Conservation (phyloP, 2,888 invertebrate genomes). For the Scaptomyza tumidula region DNA sequence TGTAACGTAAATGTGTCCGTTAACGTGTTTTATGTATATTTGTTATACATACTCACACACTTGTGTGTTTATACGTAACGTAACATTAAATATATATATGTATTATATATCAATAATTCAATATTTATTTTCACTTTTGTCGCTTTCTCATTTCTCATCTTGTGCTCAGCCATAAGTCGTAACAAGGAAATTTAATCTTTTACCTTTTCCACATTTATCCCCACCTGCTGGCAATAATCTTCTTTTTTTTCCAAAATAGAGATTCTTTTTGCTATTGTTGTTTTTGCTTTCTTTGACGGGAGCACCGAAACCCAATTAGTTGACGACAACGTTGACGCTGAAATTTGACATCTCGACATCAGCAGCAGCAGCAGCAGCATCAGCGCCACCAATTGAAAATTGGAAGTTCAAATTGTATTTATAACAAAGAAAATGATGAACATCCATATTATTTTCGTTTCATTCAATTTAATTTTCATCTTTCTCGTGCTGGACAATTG, state of each 20-base stretch:
- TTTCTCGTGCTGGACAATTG: constrained; percentile 39
- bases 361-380: constrained; percentile 13
- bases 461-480: constrained; percentile 4
- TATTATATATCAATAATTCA: constrained; percentile 77
- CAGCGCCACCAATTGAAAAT: constrained; percentile 61
- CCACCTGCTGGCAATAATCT: constrained; percentile 50
- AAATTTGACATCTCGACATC: constrained; percentile 61
- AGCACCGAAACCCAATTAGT: constrained; percentile 73
- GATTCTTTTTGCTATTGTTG: constrained; percentile 5
- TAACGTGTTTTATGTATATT: too few relatives aligned
- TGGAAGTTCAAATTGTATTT: constrained; percentile 68
- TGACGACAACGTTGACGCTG: constrained; percentile 58
- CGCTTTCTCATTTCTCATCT: constrained; percentile 55
- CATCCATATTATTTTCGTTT: constrained; percentile 27
- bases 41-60: neutral
- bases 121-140: constrained; percentile 72
- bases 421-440: constrained; percentile 43
- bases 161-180: constrained; percentile 52
- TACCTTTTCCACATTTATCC: constrained; percentile 44
- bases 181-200: constrained; percentile 79
- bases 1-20: constrained; percentile 16
- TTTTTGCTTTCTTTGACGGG: constrained; percentile 47
- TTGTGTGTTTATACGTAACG: neutral
- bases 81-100: constrained; percentile 45
- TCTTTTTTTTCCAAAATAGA: constrained; percentile 4